Evolutionary conservation across 2,888 invertebrate species (phyloP), one percentile per base, ranked within the genome.

Genomic region (Emesis castigata): DNA sequence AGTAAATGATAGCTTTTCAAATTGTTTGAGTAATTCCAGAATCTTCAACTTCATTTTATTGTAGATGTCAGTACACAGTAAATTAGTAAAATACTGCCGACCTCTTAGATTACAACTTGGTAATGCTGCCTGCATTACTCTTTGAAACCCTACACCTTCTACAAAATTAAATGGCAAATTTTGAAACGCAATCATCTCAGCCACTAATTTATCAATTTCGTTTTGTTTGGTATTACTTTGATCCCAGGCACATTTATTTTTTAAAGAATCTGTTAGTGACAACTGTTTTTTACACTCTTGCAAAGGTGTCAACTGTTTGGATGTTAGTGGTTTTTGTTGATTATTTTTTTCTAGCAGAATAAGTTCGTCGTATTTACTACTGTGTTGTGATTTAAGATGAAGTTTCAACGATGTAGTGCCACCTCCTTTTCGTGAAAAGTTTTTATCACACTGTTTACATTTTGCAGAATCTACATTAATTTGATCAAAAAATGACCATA

Each of bases 261-360:
- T 34, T 9, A 77, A 77, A 73, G 69, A 73, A 70, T 73, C 73
- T 70, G 61, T 74, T 70, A 74, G 5, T 78, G 73, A 26, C 56
- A 77, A 77, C 73, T 73, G 73, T 73, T 73, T 77, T 73, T 34
- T 62, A 71, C 77, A 77, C 77, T 77, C 77, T 29, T 77, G 73
- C 56, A 69, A 77, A 73, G 72, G 64, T 73, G 73, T 77, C 69
- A 77, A 26, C 77, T 69, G 77, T 61, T 72, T 68, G 61, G 61
- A 14, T 48, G 31, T 72, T 73, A 61, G 16, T 69, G 29, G 18
- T 29, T 69, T 69, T 53, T 56, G 48, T 53, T 53, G 56, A 8
- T 69, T 69, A 69, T 7, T 53, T 53, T 20, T 8, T 53, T 53
- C 16, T 3, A 20, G 53, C 34, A 29, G n/a, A 26, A 72, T 5